phyloP scores from a whole-genome alignment of 30 jellyfish, hydroid and myxozoan genomes.

The Pseudorhiza aurosa region DNA sequence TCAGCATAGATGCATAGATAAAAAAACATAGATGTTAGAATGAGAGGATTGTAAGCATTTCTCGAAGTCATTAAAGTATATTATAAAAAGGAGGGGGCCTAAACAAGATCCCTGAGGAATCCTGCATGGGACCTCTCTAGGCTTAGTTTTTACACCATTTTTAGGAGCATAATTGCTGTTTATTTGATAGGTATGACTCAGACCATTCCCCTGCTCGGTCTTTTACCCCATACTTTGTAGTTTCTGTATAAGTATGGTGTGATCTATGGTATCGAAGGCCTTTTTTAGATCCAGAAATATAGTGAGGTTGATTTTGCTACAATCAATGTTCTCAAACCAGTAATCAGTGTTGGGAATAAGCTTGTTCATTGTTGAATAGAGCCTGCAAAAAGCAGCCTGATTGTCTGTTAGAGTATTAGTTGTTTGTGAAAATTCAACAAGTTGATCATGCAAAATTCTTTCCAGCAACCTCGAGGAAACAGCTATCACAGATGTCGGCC shows the following conservation, averaged over 20 bases:
- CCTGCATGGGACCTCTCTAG: neutral
- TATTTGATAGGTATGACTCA: slow-evolving; percentile 18
- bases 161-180: slow-evolving; percentile 17
- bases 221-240: slow-evolving; percentile 39
- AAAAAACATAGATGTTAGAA: neutral
- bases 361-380: slow-evolving; percentile 6
- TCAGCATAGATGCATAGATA: too few relatives aligned
- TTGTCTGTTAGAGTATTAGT: neutral
- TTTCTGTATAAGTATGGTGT: slow-evolving; percentile 15
- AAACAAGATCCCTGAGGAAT: slow-evolving; percentile 12
- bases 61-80: slow-evolving; percentile 19
- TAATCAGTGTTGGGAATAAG: slow-evolving; percentile 8
- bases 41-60: neutral
- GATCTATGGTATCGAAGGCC: slow-evolving; percentile 59
- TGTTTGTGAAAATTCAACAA: neutral
- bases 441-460: slow-evolving; percentile 5
- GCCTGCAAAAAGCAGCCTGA: neutral
- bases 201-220: slow-evolving; percentile 20
- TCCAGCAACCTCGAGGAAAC: slow-evolving; percentile 10
- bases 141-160: neutral
- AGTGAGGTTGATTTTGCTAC: slow-evolving; percentile 3
- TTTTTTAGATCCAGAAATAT: slow-evolving; percentile 42
- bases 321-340: neutral
- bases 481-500: slow-evolving; percentile 37
- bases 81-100: slow-evolving; percentile 22